These are phyloP conservation scores for Cottus gobio DNA, from an alignment of 2,113 vertebrate genomes.

Conservation along the genomic window DNA sequence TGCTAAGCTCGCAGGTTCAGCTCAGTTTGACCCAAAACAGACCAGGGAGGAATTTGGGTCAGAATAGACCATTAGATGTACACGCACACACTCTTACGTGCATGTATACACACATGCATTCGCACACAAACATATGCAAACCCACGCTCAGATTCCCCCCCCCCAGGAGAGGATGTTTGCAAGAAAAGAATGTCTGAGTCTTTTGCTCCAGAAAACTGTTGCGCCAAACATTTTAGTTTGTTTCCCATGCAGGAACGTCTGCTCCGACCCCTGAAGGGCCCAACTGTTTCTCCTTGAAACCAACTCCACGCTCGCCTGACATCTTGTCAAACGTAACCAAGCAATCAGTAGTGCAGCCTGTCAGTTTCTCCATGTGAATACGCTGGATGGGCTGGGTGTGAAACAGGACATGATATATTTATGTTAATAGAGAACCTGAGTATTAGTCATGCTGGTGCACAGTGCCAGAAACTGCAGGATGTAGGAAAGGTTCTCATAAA, in stretches of 20 bases:
- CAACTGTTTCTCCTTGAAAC: constrained; percentile 18
- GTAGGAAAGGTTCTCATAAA: constrained; percentile 54
- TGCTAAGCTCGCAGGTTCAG: constrained; percentile 43
- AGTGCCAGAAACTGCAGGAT: constrained; percentile 67
- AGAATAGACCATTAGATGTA: constrained; percentile 57
- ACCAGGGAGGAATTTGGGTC: constrained; percentile 69
- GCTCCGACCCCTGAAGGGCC: constrained; percentile 14
- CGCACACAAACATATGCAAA: constrained; percentile 42
- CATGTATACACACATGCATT: constrained; percentile 18
- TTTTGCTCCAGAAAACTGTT: constrained; percentile 64
- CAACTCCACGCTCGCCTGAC: constrained; percentile 36
- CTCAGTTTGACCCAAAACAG: constrained; percentile 62
- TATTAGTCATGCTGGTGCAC: constrained; percentile 55
- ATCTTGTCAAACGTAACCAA: constrained; percentile 40
- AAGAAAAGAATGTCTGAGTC: constrained; percentile 79
- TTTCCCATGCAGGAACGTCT: constrained; percentile 61
- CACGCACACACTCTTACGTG: constrained; percentile 30
- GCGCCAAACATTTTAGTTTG: constrained; percentile 63
- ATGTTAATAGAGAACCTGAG: constrained; percentile 50
- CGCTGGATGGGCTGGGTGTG: constrained; percentile 36
- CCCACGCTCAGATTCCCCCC: constrained; percentile 51
- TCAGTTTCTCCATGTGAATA: constrained; percentile 41
- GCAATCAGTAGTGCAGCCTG: constrained; percentile 16
- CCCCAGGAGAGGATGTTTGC: constrained; percentile 78
- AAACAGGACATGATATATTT: constrained; percentile 67